phyloP scores from a whole-genome alignment of 2,888 invertebrate genomes.

The Eristalis arbustorum region DNA sequence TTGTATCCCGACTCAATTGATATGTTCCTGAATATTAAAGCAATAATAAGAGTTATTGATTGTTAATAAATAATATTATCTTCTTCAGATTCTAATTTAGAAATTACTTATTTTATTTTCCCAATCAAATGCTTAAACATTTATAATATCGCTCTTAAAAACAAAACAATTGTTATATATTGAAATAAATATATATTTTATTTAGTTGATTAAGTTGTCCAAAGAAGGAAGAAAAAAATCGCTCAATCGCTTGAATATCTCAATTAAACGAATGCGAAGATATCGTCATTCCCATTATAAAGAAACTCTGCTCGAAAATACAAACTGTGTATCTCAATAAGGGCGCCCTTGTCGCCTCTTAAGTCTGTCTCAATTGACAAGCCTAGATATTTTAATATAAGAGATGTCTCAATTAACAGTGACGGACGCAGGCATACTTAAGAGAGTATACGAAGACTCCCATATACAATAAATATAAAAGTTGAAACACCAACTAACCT shows the following conservation, averaged over 20 bases:
- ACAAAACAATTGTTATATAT: not conserved
- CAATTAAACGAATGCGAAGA: constrained; percentile 37
- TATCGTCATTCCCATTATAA: constrained; percentile 17
- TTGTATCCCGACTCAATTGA: too few species aligned
- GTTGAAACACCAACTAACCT: constrained; percentile 24
- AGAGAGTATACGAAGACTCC: constrained; percentile 47
- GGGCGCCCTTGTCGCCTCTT: constrained; percentile 63
- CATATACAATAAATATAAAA: constrained; percentile 29
- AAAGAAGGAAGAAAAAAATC: not conserved
- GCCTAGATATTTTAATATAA: constrained; percentile 52
- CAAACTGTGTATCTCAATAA: constrained; percentile 56
- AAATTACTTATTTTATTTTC: too few species aligned
- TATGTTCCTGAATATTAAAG: too few species aligned
- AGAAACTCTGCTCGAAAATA: constrained; percentile 30
- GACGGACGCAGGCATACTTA: constrained; percentile 29
- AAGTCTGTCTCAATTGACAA: constrained; percentile 65
- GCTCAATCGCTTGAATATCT: constrained; percentile 43
- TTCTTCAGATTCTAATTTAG: too few species aligned
- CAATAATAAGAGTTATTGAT: too few species aligned
- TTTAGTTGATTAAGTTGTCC: not conserved
- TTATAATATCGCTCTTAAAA: not conserved
- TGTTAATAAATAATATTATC: too few species aligned
- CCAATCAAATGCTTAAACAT: not conserved
- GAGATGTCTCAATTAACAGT: constrained; percentile 65
- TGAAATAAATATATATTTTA: not conserved